Conservation (phyloP, 2,888 invertebrate genomes). For the Zeuzera pyrina region DNA sequence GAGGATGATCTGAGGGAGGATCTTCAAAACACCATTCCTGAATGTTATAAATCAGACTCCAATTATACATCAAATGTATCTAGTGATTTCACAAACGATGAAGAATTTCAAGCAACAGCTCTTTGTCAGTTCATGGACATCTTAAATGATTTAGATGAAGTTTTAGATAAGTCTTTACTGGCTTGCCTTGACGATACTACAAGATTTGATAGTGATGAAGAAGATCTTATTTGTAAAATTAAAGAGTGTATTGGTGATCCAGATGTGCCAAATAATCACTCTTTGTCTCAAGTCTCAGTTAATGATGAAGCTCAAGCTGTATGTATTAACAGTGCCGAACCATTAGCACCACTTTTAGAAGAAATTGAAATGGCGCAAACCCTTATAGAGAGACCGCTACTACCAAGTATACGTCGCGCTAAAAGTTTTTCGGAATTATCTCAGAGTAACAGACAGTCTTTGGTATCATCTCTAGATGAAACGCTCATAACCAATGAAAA, state of each 20-base stretch:
- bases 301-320: slow-evolving; percentile 59
- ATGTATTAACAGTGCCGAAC: slow-evolving; percentile 25
- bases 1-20: slow-evolving; percentile 59
- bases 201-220: slow-evolving; percentile 56
- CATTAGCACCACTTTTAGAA: slow-evolving; percentile 29
- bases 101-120: slow-evolving; percentile 63
- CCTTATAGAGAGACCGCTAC: slow-evolving; percentile 27
- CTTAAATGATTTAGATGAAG: slow-evolving; percentile 72
- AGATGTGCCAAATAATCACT: slow-evolving; percentile 30
- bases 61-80: slow-evolving; percentile 55
- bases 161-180: slow-evolving; percentile 68
- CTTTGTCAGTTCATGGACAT: slow-evolving; percentile 70
- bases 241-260: slow-evolving; percentile 46
- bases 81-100: slow-evolving; percentile 56
- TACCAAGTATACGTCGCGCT: slow-evolving; percentile 39
- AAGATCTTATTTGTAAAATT: slow-evolving; percentile 62
- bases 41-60: slow-evolving; percentile 61
- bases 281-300: slow-evolving; percentile 40
- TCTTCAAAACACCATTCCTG: slow-evolving; percentile 57
- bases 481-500: slow-evolving; percentile 44
- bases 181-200: slow-evolving; percentile 55
- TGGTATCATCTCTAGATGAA: slow-evolving; percentile 40
- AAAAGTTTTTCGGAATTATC: slow-evolving; percentile 57
- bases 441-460: slow-evolving; percentile 32
- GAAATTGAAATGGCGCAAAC: slow-evolving; percentile 27